Base-by-base conservation (phyloP, 2,797 vertebrate species). In the Spinus pinus region DNA sequence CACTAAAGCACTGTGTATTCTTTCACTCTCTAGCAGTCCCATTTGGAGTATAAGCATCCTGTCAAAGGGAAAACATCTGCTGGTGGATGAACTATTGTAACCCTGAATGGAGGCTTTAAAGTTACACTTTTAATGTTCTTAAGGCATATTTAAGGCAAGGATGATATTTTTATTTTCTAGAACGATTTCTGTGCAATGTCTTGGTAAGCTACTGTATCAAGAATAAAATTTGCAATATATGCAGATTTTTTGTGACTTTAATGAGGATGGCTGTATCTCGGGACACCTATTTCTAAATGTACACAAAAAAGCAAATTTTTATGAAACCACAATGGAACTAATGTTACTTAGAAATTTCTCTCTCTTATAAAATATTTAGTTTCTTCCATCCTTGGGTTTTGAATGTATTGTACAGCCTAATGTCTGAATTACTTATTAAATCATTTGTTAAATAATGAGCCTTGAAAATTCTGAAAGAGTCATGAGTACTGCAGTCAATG, bases 381-480 rank as follows among this genome's bases (percentile, higher is more conserved):
- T 88, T 89, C 22, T 54, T 64, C 25, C 19, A 21, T 77, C 18
- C 33, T 64, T 67, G 57, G 2, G 3, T n/a, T 93, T 86, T 56
- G 12, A 73, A 60, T 35, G 17, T 31, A 46, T 67, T 81, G 31
- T 71, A 9, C 17, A 81, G 41, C 2, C 24, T 33, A 39, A 49
- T 47, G 35, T 35, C 46, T 86, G 61, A 89, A 69, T 57, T 62
- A 62, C 39, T 80, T 93, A 39, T 73, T 88, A 87, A 89, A 89
- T 77, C 16, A 61, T 81, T 67, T 83, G 75, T 78, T 88, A 88
- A 87, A 83, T 92, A 92, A 92, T 90, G 93, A 90, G 81, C 65
- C 72, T 85, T 83, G 89, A 90, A 88, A 91, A 95, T 95, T 90
- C 96, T 81, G 83, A 64, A 81, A 80, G 50, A 89, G 72, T 94